A percentile compares a stretch with the other conserved stretches of the same genome.
phyloP scores from a whole-genome alignment of 2,113 vertebrate species.

The Cyprinodon tularosa region DNA sequence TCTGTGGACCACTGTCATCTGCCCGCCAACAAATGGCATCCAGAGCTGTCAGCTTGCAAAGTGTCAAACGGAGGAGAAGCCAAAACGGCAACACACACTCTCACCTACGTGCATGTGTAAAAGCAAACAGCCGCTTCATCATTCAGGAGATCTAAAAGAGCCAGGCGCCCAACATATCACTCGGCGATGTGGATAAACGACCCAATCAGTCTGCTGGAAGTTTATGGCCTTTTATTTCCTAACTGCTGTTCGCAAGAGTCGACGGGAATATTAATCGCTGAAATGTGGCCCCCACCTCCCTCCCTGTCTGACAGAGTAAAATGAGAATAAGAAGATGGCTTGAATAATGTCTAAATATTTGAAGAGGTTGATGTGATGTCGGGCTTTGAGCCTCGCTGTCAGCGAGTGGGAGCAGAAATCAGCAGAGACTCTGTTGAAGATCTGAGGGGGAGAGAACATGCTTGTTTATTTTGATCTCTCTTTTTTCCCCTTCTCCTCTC shows the following conservation, averaged over 20 bases:
- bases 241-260: conserved; percentile 62
- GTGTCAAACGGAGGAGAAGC: conserved; percentile 25
- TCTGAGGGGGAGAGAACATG: conserved; percentile 61
- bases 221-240: conserved; percentile 69
- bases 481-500: conserved; percentile 22
- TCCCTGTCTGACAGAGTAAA: conserved; percentile 34
- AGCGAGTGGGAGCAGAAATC: conserved; percentile 65
- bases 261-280: conserved; percentile 71
- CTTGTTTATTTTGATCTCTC: conserved; percentile 60
- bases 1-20: conserved; percentile 37
- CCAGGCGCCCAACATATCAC: conserved; percentile 61
- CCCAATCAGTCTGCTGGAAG: conserved; percentile 73
- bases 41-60: conserved; percentile 59
- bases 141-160: conserved; percentile 56
- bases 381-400: conserved; percentile 68
- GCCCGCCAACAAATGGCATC: conserved; percentile 54
- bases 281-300: conserved; percentile 42
- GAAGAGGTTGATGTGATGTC: conserved; percentile 74
- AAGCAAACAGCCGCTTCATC: conserved; percentile 49
- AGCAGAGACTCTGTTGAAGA: conserved; percentile 64
- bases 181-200: conserved; percentile 72
- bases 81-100: conserved; percentile 27
- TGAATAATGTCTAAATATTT: conserved; percentile 74
- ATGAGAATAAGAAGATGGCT: conserved; percentile 43
- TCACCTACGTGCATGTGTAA: conserved; percentile 3